Evolutionary conservation across 2,888 invertebrate genomes (phyloP).

Genomic region (Macrostomum cliftonense): DNA sequence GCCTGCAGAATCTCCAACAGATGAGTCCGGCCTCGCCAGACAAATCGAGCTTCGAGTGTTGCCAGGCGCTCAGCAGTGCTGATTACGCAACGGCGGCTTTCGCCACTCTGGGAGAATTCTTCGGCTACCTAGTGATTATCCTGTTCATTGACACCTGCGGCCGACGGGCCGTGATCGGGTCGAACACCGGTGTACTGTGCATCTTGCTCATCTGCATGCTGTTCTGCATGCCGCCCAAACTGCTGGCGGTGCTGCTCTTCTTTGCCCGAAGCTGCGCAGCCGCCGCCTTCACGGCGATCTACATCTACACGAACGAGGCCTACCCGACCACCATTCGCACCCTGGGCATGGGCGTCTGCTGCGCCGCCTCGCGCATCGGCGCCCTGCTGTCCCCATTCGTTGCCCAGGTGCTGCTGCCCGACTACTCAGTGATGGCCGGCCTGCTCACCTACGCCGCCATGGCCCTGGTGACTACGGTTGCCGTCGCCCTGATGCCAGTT

Average conservation of each 20-base stretch:
- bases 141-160: slow-evolving; percentile 2
- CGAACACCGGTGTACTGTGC: neutral
- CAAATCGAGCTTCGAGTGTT: neutral
- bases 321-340: slow-evolving; percentile 72
- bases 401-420: slow-evolving; percentile 53
- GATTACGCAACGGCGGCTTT: neutral
- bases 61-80: neutral
- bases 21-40: too few relatives aligned
- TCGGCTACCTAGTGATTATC: neutral
- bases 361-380: slow-evolving; percentile 70
- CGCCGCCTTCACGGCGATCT: neutral
- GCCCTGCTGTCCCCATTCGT: slow-evolving; percentile 83
- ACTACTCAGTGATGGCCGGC: slow-evolving; percentile 23
- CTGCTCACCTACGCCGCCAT: slow-evolving; percentile 49
- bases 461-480: slow-evolving; percentile 54
- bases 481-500: slow-evolving; percentile 62
- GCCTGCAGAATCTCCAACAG: neutral
- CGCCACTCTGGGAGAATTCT: slow-evolving; percentile 1
- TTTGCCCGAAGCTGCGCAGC: neutral
- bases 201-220: neutral
- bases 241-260: neutral
- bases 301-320: slow-evolving; percentile 39
- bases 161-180: neutral
- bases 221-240: neutral
- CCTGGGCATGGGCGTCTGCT: slow-evolving; percentile 75